Conservation (phyloP, 2,797 vertebrate species). For the Megaceryle alcyon region DNA sequence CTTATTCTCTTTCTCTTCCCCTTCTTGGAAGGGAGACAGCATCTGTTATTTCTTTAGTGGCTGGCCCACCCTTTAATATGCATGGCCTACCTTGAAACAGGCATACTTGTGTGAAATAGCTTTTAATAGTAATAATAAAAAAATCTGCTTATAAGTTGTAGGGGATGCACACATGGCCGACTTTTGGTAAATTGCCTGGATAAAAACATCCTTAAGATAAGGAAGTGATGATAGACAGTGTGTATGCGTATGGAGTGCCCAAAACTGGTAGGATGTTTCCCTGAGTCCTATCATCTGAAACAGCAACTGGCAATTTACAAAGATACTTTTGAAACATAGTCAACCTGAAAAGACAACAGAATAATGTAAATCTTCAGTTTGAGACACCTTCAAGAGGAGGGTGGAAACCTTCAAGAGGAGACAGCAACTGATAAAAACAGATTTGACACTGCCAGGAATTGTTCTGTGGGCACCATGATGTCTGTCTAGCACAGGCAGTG, state of each 20-base stretch:
- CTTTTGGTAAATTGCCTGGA: neutral
- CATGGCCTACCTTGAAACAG: neutral
- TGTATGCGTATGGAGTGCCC: neutral
- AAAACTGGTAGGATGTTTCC: neutral
- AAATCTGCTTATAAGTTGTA: neutral
- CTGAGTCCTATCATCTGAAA: neutral
- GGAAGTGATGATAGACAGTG: neutral
- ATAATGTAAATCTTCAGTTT: neutral
- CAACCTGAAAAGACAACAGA: neutral
- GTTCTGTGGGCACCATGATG: neutral
- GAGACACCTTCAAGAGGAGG: neutral
- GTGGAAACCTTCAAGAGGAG: neutral
- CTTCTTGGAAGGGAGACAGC: too few species aligned
- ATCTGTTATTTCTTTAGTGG: too few species aligned
- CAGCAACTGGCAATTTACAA: neutral
- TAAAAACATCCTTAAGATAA: neutral
- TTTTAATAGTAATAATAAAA: neutral
- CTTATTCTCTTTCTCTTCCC: too few species aligned
- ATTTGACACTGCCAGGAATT: neutral
- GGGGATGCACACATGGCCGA: neutral
- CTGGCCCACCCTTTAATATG: too few species aligned
- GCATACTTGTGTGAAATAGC: neutral
- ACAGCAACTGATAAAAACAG: neutral
- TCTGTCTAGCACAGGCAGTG: neutral
- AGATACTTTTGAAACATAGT: neutral